Evolutionary conservation across 2,113 vertebrate genomes (phyloP).

Genomic region (Gorsachius goisagi): DNA sequence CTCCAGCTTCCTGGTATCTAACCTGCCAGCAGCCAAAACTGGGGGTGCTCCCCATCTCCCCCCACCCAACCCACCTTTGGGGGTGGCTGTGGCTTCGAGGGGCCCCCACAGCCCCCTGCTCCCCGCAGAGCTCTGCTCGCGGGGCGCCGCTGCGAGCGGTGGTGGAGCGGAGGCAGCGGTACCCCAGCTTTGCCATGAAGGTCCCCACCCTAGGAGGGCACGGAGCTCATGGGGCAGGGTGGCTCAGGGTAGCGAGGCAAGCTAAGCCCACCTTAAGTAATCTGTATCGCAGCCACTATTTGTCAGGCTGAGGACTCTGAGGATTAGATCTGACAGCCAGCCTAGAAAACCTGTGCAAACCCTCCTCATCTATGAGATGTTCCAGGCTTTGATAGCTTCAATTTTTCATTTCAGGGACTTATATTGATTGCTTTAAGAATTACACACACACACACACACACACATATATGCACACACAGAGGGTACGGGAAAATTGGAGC

Average conservation of each 20-base stretch:
- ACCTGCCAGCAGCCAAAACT: not conserved
- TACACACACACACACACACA: not conserved
- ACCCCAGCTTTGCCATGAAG: accelerated
- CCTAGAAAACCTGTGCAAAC: not conserved
- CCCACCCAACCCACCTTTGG: not conserved
- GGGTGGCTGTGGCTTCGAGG: not conserved
- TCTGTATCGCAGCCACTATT: not conserved
- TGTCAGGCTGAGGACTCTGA: not conserved
- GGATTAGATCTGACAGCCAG: not conserved
- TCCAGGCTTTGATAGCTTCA: slow-evolving; percentile 46
- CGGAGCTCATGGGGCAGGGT: accelerated
- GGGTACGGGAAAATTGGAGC: slow-evolving; percentile 49
- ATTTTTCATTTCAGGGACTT: slow-evolving; percentile 62
- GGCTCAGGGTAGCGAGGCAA: not conserved
- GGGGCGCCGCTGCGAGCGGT: not conserved
- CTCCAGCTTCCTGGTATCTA: not conserved
- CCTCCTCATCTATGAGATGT: slow-evolving; percentile 39
- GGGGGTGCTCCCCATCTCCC: not conserved
- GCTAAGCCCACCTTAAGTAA: not conserved
- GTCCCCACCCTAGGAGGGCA: not conserved
- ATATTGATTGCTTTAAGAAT: slow-evolving; percentile 67
- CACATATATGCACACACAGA: not conserved
- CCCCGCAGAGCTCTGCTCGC: not conserved
- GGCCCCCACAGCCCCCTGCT: not conserved
- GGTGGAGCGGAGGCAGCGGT: too few relatives aligned